These are phyloP conservation scores for Chymomyza amoena DNA, from an alignment of 2,888 invertebrate genomes.

Conservation along the genomic window DNA sequence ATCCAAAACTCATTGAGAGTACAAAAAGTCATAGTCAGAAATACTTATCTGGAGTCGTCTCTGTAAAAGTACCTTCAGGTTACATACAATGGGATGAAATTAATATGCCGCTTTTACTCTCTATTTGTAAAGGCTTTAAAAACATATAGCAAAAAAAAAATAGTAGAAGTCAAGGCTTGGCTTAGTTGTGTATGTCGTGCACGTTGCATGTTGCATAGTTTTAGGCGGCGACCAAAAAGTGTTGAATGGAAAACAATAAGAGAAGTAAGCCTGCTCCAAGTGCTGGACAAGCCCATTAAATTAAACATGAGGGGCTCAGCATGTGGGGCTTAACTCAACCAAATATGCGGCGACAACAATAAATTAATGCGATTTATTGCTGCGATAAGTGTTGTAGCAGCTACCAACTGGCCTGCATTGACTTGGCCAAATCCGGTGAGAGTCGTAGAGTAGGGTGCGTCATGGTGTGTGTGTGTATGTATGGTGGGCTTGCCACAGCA, in stretches of 20 bases:
- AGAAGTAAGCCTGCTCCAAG: constrained; percentile 13
- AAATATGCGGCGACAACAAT: constrained; percentile 74
- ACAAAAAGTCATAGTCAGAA: too few species aligned
- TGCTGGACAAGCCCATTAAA: constrained; percentile 64
- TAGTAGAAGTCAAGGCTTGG: constrained; percentile 3
- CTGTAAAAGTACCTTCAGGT: too few species aligned
- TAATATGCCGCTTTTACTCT: too few species aligned
- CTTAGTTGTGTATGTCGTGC: not conserved
- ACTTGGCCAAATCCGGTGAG: not conserved
- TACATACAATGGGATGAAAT: too few species aligned
- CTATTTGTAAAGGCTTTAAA: too few species aligned
- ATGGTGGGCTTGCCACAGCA: constrained; percentile 25
- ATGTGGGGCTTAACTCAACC: constrained; percentile 40
- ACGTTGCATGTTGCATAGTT: constrained; percentile 18
- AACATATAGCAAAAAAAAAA: not conserved
- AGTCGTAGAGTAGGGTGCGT: not conserved
- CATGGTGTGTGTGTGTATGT: not conserved
- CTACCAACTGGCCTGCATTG: not conserved
- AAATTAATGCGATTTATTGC: constrained; percentile 78
- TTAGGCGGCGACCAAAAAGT: constrained; percentile 40
- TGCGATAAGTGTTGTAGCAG: constrained; percentile 69
- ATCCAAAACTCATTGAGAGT: too few species aligned
- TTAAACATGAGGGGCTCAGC: constrained; percentile 15
- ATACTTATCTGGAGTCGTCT: too few species aligned
- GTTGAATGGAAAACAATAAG: constrained; percentile 68